A percentile compares a stretch with the other conserved stretches of the same genome.
These are phyloP conservation scores for Tethea ocularis DNA, from an alignment of 2,888 invertebrate genomes.

Conservation along the genomic window DNA sequence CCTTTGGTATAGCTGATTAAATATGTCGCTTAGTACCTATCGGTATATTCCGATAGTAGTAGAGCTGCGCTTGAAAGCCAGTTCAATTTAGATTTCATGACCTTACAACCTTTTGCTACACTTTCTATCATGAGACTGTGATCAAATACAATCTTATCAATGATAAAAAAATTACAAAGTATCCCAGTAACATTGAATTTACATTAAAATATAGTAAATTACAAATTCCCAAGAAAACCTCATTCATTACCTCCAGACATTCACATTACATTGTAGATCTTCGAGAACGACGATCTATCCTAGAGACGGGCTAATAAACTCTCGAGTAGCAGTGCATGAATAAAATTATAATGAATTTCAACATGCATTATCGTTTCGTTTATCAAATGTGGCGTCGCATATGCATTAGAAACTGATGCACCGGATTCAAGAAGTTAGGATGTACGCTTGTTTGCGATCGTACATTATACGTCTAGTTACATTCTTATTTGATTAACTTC, in stretches of 20 bases:
- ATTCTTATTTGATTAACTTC: neutral
- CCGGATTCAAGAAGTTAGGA: constrained; percentile 29
- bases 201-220: constrained; percentile 11
- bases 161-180: neutral
- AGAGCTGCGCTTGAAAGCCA: too few species aligned
- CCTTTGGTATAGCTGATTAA: too few species aligned
- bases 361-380: constrained; percentile 56
- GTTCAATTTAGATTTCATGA: too few species aligned
- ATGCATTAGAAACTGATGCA: constrained; percentile 54
- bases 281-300: constrained; percentile 19
- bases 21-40: too few species aligned
- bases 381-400: constrained; percentile 60
- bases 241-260: constrained; percentile 34
- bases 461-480: constrained; percentile 18
- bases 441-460: constrained; percentile 20
- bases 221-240: constrained; percentile 10
- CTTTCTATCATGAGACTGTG: too few species aligned
- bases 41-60: too few species aligned
- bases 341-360: constrained; percentile 78
- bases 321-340: constrained; percentile 57
- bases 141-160: too few species aligned
- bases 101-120: too few species aligned
- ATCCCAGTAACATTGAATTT: neutral
- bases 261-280: constrained; percentile 43
- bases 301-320: constrained; percentile 53